Evolutionary conservation across 2,888 invertebrate species (phyloP), one percentile per base, ranked within the genome.

Genomic region (Agrochola macilenta): DNA sequence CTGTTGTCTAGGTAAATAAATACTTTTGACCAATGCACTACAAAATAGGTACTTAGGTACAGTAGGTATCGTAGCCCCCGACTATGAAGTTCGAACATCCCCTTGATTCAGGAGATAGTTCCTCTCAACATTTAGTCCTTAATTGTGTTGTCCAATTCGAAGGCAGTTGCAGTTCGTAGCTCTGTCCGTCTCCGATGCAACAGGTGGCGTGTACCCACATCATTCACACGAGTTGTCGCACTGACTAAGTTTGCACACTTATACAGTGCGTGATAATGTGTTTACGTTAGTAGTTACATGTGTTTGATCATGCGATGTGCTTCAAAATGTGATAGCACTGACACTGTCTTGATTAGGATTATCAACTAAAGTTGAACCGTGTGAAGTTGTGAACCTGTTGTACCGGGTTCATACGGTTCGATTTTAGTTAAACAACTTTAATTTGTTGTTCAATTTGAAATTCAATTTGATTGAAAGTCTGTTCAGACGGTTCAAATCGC

Each of bases 151-250:
- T n/a, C 43, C 26, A 78, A 30, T 64, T 76, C 11, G 49, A 49
- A 49, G 17, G 5, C 46, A 77, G 20, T 43, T 52, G 52, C 52
- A 46, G 23, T 69, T 52, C 8, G 17, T 17, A 64, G 49, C 30
- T 49, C 49, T 35, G 60, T 52, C 54, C 35, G 52, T 60, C 17
- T 46, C 43, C 17, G 9, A 54, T 26, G 23, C 54, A 63, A 79
- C 54, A 61, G 54, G 23, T 70, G 77, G 26, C 23, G 35, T 69
- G 60, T n/a, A 58, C 58, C 43, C 35, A 52, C 52, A 52, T 69
- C n/a, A 78, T 12, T 52, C 17, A 26, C 26, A 61, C 12, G 12
- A 49, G 39, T 60, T 58, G 26, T 52, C 49, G 11, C 14, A 17
- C 12, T 46, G 23, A 26, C 77, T 57, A 23, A 57, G 26, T 66